Conservation (phyloP, 2,888 invertebrate genomes). For the Hirtodrosophila histrioides region DNA sequence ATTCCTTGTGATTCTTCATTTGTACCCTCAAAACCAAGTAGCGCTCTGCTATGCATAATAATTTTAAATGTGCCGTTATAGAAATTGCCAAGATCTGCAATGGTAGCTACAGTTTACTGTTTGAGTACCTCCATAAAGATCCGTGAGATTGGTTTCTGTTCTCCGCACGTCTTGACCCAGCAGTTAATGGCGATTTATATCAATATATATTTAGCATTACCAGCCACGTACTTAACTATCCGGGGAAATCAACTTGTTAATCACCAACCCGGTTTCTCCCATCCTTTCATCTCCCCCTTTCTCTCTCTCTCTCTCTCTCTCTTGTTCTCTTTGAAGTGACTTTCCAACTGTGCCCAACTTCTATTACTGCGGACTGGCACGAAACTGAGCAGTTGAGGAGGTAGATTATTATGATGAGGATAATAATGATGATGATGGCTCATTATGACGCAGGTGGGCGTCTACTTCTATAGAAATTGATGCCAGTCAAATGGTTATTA, state of each 20-base stretch:
- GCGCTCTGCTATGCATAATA: constrained; percentile 2
- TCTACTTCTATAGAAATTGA: constrained; percentile 9
- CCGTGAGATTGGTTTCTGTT: constrained; percentile 14
- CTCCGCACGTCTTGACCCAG: constrained; percentile 26
- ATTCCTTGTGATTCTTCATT: too few species aligned
- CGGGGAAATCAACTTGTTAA: constrained; percentile 23
- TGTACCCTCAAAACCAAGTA: neutral
- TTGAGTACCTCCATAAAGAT: constrained; percentile 17
- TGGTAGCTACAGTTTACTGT: constrained; percentile 1
- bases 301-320: neutral
- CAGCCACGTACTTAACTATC: constrained; percentile 29
- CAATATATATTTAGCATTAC: constrained; percentile 15
- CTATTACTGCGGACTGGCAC: constrained; percentile 42
- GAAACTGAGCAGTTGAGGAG: constrained; percentile 34
- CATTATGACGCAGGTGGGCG: constrained; percentile 46
- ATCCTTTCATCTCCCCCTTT: neutral
- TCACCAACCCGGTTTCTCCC: too few species aligned
- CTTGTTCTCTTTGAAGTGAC: neutral
- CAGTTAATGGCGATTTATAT: constrained; percentile 37
- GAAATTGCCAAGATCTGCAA: neutral
- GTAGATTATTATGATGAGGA: constrained; percentile 18
- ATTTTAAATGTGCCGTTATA: constrained; percentile 1
- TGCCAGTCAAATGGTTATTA: constrained; percentile 20
- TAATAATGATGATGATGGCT: constrained; percentile 45
- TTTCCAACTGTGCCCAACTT: constrained; percentile 24